Base-by-base conservation (phyloP, 2,113 vertebrate species). In the Sorex araneus region DNA sequence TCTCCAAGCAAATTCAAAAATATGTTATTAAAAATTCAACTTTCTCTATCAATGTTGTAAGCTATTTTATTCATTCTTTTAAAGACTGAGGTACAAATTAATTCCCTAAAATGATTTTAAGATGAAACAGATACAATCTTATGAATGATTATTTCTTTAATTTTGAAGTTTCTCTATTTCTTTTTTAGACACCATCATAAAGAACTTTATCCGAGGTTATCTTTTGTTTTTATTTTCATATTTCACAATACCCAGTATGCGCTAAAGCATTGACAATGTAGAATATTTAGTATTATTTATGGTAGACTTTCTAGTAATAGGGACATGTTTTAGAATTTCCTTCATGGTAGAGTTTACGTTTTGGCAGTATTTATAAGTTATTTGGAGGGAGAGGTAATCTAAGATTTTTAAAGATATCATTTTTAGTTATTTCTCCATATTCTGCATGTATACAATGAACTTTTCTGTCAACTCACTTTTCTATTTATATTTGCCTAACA, bases 1-100 rank as follows among this genome's bases (percentile, higher is more conserved):
- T 74, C 28, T 84, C 18, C 21, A 40, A 45, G 40, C 71, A 86
- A 89, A 75, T n/a, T 88, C n/a, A 81, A 74, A 92, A 84, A 80
- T 63, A 40, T 40, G 7, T 40, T 40, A 40, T 40, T 40, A 40
- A 40, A 40, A 4, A 47, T 28, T 2, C 43, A 79, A 60, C 0
- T 6, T 89, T 79, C 15, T 40, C 28, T 1, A 43, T 23, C 43
- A 81, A 15, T 13, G 23, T 2, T 8, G 34, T 47, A 75, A 10
- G 63, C 75, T 11, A 60, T 60, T 60, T 60, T 60, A 60, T 21
- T 60, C 18, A 19, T 60, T 54, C 54, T 40, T 40, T 40, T 40
- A 7, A 40, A 40, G 15, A 54, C 13, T 54, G 54, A 54, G 16
- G 50, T 60, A 60, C 18, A 60, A 23, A 60, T 60, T 21, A 19